Percentiles rank a stretch among this genome's conserved stretches.
Evolutionary conservation across 1,140 invertebrate species (phyloP).

Genomic region (Cydia splendana): DNA sequence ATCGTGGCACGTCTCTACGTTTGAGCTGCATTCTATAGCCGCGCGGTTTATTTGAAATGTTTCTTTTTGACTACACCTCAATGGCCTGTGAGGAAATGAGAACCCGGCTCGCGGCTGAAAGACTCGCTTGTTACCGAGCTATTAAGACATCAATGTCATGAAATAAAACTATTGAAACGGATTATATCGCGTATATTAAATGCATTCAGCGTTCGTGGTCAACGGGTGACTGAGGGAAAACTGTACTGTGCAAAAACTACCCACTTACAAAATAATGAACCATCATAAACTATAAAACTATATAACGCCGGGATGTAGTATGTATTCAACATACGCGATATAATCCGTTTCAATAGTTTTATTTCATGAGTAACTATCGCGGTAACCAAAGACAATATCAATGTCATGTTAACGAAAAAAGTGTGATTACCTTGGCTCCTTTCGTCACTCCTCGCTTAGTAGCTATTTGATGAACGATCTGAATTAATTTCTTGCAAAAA

Average conservation of each 20-base stretch:
- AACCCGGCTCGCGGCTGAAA: neutral
- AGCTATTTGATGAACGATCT: conserved; percentile 63
- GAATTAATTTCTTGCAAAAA: conserved; percentile 59
- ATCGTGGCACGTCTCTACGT: neutral
- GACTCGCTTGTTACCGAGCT: conserved; percentile 6
- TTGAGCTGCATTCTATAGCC: neutral
- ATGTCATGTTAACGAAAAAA: conserved; percentile 14
- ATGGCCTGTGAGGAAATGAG: conserved; percentile 10
- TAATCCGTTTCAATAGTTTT: too few species aligned
- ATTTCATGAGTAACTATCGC: too few species aligned
- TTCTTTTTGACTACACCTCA: conserved; percentile 1
- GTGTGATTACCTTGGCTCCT: conserved; percentile 45
- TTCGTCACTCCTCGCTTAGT: conserved; percentile 47
- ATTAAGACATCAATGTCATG: conserved; percentile 19
- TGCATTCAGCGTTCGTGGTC: too few species aligned
- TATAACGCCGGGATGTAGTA: too few species aligned
- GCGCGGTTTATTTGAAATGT: conserved; percentile 23
- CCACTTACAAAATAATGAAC: too few species aligned
- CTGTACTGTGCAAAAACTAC: too few species aligned
- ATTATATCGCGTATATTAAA: too few species aligned
- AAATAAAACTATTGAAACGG: too few species aligned
- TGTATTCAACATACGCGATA: too few species aligned
- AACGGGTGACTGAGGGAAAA: too few species aligned
- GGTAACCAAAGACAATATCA: too few species aligned
- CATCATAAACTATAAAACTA: too few species aligned